Base-by-base conservation (phyloP, 2,797 vertebrate species). In the Gallinago nigripennis region DNA sequence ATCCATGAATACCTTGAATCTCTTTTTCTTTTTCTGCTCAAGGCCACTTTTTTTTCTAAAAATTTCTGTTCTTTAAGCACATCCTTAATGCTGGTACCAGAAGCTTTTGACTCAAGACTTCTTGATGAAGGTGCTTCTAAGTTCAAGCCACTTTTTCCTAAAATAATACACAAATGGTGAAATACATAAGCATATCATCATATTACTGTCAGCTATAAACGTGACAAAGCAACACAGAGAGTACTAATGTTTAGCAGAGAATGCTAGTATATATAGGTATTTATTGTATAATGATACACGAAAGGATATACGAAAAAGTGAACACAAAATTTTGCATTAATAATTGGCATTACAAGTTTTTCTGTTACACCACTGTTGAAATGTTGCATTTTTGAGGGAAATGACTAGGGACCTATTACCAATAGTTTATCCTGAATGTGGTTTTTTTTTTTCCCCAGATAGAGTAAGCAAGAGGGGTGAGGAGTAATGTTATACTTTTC, bases 1-100 rank as follows among this genome's bases (percentile, higher is more conserved):
- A 78, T 16, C 66, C 1, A 18, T 7, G 28, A 12, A 68, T 97
- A 99, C 99, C 99, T 98, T 21, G 98, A 98, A 95, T 99, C 98
- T 85, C 98, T 98, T 92, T 98, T 99, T 95, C 99, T 98, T 98
- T 98, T 99, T 95, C 98, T 98, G 97, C 98, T 99, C 90, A 99
- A 97, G 31, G 99, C 99, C 96, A 99, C 99, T 96, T 99, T 99
- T 93, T 99, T 99, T 97, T 99, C 99, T 96, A 99, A 98, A 97
- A 99, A 98, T 90, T 99, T 99, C 93, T 98, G 98, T 95, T 99
- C 99, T 97, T 99, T 99, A 81, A 99, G 98, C 35, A 98, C 99
- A 94, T 99, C 99, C 96, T 99, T 99, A 83, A 98, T 99, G 93
- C 98, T 98, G 54, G 98, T 81, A 78, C 96, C 88, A 81, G 95